Base-by-base conservation (phyloP, 2,888 invertebrate species). In the Epistrophe eligans region DNA sequence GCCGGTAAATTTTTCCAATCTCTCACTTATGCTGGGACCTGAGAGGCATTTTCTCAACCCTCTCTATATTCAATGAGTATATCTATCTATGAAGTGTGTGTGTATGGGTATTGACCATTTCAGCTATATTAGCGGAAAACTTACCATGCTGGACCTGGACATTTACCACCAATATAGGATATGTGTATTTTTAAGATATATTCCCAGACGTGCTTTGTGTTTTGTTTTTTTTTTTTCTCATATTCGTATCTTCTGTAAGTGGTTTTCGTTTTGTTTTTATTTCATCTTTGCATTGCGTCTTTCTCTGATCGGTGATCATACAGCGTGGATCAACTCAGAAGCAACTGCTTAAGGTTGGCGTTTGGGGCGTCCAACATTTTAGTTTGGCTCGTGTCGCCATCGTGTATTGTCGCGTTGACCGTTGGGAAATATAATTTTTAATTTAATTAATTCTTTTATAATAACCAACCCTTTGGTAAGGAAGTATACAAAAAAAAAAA, bases 371-470 rank as follows among this genome's bases (percentile, higher is more conserved):
- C 89, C 90, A 90, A 89, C 90, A 91, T 90, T 90, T 92, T 92
- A 93, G 93, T 93, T 91, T 91, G 91, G 91, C 92, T 92, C 92
- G 92, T 92, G 92, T 92, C 93, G 91, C 92, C 93, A 92, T 91
- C 91, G 92, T 91, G 92, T 91, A 91, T 91, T 92, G 93, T 92
- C 91, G 91, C 91, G 91, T 90, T 90, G 72, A 87, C 72, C 71
- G 71, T 77, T 77, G 52, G 57, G 70, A 66, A 48, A 38, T 32
- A 55, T 24, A n/a, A 19, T 60, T 28, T 79, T 52, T 38, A 55
- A 52, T 57, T 32, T 77, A 19, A 57, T 73, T 73, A n/a, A 28
- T 64, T 71, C 48, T 66, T 72, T 43, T 19, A 28, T 58, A 24
- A 43, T 58, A 35, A 43, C 7, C 35, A 67, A n/a, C 55, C 62